These are phyloP conservation scores for Morpho deidamia DNA, from an alignment of 2,888 invertebrate species.

Conservation along the genomic window DNA sequence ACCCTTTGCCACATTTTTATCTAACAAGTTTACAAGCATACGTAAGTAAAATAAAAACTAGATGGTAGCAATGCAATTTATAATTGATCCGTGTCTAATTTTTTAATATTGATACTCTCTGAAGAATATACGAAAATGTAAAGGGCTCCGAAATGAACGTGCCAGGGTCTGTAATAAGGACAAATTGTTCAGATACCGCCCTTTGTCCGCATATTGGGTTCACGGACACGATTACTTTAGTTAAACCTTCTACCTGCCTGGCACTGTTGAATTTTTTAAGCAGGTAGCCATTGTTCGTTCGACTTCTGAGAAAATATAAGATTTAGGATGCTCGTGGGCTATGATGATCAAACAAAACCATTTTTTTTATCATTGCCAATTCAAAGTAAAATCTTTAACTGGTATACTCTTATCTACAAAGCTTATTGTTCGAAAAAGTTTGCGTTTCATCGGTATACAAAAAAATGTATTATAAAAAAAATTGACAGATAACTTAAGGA, in stretches of 20 bases:
- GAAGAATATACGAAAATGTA: constrained; percentile 57
- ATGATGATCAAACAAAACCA: constrained; percentile 3
- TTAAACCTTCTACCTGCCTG: constrained; percentile 21
- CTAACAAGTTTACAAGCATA: no score
- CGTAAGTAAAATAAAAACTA: no score
- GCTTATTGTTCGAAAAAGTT: no score
- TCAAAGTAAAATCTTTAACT: neutral
- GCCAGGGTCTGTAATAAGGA: constrained; percentile 58
- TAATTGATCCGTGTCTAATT: neutral
- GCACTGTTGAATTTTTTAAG: constrained; percentile 19
- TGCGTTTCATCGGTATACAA: no score
- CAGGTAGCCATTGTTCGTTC: constrained; percentile 23
- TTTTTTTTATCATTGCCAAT: constrained; percentile 1
- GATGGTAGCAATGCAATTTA: no score
- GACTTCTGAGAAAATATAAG: constrained; percentile 13
- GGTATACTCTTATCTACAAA: no score
- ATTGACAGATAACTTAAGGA: no score
- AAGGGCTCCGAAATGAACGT: constrained; percentile 62
- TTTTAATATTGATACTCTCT: neutral
- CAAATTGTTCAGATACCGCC: constrained; percentile 67
- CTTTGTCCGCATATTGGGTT: constrained; percentile 64
- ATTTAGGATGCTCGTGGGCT: constrained; percentile 1
- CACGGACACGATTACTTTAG: constrained; percentile 44
- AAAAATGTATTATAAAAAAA: no score
- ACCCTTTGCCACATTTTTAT: no score